Evolutionary conservation across 2,797 vertebrate genomes (phyloP), one percentile per base, ranked within the genome.

Genomic region (Dicrostonyx torquatus): DNA sequence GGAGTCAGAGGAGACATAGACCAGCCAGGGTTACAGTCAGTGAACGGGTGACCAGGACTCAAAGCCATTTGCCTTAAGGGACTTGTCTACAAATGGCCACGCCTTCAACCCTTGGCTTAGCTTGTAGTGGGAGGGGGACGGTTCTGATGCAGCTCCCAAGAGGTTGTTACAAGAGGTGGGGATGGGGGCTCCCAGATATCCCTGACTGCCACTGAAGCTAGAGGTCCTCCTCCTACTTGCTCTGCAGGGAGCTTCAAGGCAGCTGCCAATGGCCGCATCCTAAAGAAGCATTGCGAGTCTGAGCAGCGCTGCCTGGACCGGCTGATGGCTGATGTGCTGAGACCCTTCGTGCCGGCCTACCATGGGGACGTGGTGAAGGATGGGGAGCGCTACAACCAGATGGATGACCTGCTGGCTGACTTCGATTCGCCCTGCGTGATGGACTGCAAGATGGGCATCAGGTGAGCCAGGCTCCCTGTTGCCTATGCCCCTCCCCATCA

Each of bases 401-500:
- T 99, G 99, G 99, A 99, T 70, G 99, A 99, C 97, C 98, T 99
- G 94, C 98, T 99, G 97, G 99, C 99, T 0, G 99, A 99, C 87
- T 99, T 99, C 6, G 99, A 99, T 97, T 98, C 98, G 37, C 99
- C 99, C 0, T 99, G 99, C 0, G 99, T 99, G 95, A 99, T 99
- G 99, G 99, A 99, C 98, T 99, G 99, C 97, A 99, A 99, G 98
- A 99, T 99, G 99, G 99, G 99, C 1, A 96, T 99, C 96, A 99
- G 99, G 99, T 99, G 96, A 99, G 99, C 34, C 8, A 0, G 29
- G 10, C 43, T 43, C 5, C 34, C 15, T 15, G 18, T 5, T 26
- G 17, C 24, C 4, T 14, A 5, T 18, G 14, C 11, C 22, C 45
- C 31, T n/a, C 31, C 40, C 72, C 18, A 6, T 10, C 20, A 1